Conservation (phyloP, 2,113 vertebrate species). For the Anhinga anhinga region DNA sequence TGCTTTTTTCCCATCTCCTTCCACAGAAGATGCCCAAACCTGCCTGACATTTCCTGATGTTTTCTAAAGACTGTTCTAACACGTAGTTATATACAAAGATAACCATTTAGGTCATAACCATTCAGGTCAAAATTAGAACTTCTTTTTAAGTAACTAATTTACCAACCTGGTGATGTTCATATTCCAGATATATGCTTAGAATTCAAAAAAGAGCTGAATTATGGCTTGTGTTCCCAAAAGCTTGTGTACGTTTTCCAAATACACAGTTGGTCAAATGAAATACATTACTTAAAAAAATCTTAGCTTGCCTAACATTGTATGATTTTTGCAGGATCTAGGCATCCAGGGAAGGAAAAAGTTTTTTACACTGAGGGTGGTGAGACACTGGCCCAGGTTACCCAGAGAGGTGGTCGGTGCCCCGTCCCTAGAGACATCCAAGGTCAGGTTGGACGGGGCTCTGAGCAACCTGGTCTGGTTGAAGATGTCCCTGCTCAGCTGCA, state of each 20-base stretch:
- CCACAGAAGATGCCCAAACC: not conserved
- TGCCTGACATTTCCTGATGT: not conserved
- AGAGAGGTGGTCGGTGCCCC: not conserved
- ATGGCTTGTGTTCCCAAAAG: not conserved
- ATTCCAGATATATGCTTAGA: not conserved
- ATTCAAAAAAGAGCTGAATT: not conserved
- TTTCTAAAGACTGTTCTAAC: not conserved
- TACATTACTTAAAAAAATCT: not conserved
- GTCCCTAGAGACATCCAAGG: not conserved
- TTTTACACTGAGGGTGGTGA: not conserved
- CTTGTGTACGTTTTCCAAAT: not conserved
- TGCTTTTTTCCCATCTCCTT: not conserved
- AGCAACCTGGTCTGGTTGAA: not conserved
- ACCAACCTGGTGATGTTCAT: not conserved
- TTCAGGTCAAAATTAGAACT: not conserved
- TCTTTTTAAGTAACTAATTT: not conserved
- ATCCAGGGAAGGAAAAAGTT: not conserved
- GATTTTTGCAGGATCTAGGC: not conserved
- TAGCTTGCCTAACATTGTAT: not conserved
- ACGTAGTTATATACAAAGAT: not conserved
- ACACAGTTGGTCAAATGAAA: not conserved
- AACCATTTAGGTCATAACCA: not conserved
- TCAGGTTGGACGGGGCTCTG: not conserved
- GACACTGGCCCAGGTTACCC: not conserved
- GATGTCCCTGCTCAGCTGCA: not conserved